These are phyloP conservation scores for Cepaea hortensis DNA, from an alignment of 2,888 invertebrate species.

Conservation along the genomic window DNA sequence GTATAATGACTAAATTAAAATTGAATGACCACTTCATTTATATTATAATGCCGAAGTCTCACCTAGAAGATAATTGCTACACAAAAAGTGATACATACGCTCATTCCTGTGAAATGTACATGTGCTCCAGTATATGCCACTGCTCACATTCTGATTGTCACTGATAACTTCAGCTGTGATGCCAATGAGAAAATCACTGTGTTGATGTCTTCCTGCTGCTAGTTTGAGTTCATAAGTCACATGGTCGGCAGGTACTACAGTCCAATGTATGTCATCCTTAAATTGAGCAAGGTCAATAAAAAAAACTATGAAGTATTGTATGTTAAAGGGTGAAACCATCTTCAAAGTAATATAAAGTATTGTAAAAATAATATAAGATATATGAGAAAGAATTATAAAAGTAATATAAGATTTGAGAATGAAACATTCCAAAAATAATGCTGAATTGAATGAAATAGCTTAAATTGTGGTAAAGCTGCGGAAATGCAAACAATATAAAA, in stretches of 20 bases:
- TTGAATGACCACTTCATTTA: not conserved
- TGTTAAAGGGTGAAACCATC: not conserved
- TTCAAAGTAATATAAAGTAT: no score
- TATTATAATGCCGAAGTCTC: not conserved
- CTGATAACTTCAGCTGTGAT: constrained; percentile 21
- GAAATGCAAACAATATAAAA: no score
- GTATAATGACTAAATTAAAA: not conserved
- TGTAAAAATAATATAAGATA: not conserved
- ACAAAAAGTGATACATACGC: not conserved
- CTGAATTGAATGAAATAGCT: no score
- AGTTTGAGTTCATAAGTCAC: constrained; percentile 34
- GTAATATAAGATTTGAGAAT: no score
- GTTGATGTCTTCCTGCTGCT: not conserved
- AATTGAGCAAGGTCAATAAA: not conserved
- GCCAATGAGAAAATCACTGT: constrained; percentile 28
- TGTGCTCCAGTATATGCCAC: constrained; percentile 33
- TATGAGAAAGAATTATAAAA: not conserved
- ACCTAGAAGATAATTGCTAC: not conserved
- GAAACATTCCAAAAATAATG: no score
- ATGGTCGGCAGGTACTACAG: not conserved
- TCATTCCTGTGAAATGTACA: constrained; percentile 22
- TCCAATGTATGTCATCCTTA: constrained; percentile 32
- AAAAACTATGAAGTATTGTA: not conserved
- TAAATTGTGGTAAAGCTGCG: no score
- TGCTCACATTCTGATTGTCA: not conserved